Base-by-base conservation (phyloP, 2,113 vertebrate genomes). In the Ursus arctos region DNA sequence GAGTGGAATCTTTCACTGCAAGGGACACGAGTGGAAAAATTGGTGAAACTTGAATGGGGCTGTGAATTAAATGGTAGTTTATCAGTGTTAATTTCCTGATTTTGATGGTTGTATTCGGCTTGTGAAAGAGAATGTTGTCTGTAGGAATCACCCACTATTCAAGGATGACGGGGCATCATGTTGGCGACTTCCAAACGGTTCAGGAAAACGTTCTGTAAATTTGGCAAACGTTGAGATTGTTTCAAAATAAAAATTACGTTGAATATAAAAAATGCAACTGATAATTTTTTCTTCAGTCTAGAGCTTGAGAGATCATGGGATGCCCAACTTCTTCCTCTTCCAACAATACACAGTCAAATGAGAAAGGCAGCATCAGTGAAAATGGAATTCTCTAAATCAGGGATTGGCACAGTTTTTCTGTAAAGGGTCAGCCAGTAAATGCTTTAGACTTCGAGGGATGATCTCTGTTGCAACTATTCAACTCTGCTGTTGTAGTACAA, bases 171-270 rank as follows among this genome's bases (percentile, higher is more conserved):
- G 53, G 57, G 26, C 80, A 16, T 59, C 33, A 16, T 9, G 7
- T 59, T 24, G 36, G 65, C 13, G 63, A 53, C 53, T 53, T 94
- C 93, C 7, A 88, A 59, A 67, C 5, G 28, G 49, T 22, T 93
- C 15, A 36, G 26, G 43, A 13, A 76, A 69, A 24, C 16, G 61
- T 94, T 36, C 65, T 76, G 7, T 36, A 84, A 72, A 61, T 67
- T 22, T 55, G 63, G 21, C 40, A 91, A 81, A 63, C 9, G 61
- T 87, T 85, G 36, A 85, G 9, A 82, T 12, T 18, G 47, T 79
- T 74, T 81, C 14, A 92, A 92, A 94, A 36, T 82, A 82, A 96
- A 96, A 88, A 53, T 33, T 83, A 91, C 10, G 0, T 77, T 43
- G 57, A 72, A 43, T 88, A 51, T 63, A 43, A 96, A 83, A 82